Percentiles rank a stretch among this genome's conserved stretches.
These are phyloP conservation scores for Amblyornis subalaris DNA, from an alignment of 2,113 vertebrate species.

Conservation along the genomic window DNA sequence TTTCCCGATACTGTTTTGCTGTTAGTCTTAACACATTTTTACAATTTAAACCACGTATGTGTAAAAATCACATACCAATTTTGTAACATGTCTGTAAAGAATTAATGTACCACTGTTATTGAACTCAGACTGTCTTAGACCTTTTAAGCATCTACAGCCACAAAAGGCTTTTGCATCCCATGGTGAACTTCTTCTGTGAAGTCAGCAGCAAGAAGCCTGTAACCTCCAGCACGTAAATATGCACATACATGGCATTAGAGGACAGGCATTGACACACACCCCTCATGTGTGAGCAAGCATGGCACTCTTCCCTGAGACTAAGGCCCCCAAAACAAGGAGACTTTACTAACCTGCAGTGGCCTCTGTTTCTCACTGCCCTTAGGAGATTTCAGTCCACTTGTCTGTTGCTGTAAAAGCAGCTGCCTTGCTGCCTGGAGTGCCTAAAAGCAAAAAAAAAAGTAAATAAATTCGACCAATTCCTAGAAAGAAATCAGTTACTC, in stretches of 20 bases:
- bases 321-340: constrained; percentile 8
- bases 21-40: constrained; percentile 3
- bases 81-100: background rate
- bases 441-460: constrained; percentile 70
- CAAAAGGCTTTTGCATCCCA: background rate
- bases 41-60: background rate
- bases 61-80: background rate
- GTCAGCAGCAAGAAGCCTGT: background rate
- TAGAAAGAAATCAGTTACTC: constrained; percentile 39
- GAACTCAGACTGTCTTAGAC: background rate
- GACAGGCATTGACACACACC: background rate
- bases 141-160: constrained; percentile 2
- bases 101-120: background rate
- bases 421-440: constrained; percentile 97
- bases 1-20: background rate
- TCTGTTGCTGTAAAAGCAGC: constrained; percentile 98
- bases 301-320: background rate
- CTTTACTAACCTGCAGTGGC: constrained; percentile 92
- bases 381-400: constrained; percentile 98
- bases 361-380: constrained; percentile 98
- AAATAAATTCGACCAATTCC: constrained; percentile 39
- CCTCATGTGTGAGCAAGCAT: background rate
- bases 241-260: background rate
- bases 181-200: background rate
- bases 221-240: background rate